phyloP scores from a whole-genome alignment of 2,797 vertebrate species.

The Apogon talboti region DNA sequence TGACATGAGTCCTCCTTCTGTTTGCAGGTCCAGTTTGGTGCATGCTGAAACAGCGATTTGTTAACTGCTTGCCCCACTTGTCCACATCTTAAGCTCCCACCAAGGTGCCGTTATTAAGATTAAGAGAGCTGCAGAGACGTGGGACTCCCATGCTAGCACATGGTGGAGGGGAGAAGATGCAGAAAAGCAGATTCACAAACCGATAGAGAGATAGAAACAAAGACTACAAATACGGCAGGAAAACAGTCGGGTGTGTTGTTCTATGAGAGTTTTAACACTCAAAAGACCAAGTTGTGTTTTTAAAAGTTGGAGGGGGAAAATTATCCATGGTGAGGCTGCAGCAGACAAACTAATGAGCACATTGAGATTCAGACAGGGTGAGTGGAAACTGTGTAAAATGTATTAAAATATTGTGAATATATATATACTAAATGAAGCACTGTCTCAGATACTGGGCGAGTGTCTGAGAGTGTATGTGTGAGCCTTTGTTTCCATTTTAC shows the following conservation, averaged over 20 bases:
- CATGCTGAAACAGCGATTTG: conserved; percentile 69
- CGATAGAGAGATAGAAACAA: conserved; percentile 14
- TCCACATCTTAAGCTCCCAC: conserved; percentile 65
- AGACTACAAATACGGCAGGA: conserved; percentile 30
- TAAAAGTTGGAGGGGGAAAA: conserved; percentile 29
- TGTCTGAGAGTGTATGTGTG: no score
- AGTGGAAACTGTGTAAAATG: conserved; percentile 33
- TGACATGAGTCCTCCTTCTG: conserved; percentile 55
- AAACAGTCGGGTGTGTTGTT: conserved; percentile 27
- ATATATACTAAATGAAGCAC: conserved; percentile 21
- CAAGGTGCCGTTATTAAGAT: conserved; percentile 69
- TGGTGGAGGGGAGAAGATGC: conserved; percentile 51
- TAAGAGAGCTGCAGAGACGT: conserved; percentile 47
- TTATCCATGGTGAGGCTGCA: conserved; percentile 34
- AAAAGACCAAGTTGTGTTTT: conserved; percentile 35
- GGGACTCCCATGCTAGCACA: conserved; percentile 46
- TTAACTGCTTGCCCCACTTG: conserved; percentile 51
- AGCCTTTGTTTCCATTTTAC: conserved; percentile 6
- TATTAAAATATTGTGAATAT: conserved; percentile 26
- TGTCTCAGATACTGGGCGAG: no score
- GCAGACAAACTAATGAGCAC: conserved; percentile 52
- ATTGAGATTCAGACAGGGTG: conserved; percentile 32
- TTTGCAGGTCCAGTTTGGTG: conserved; percentile 58
- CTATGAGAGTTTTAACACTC: conserved; percentile 35
- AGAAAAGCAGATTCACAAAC: conserved; percentile 37